A percentile compares a stretch with the other conserved stretches of the same genome.
Evolutionary conservation across 2,113 vertebrate species (phyloP).

Genomic region (Microcebus tavaratra): DNA sequence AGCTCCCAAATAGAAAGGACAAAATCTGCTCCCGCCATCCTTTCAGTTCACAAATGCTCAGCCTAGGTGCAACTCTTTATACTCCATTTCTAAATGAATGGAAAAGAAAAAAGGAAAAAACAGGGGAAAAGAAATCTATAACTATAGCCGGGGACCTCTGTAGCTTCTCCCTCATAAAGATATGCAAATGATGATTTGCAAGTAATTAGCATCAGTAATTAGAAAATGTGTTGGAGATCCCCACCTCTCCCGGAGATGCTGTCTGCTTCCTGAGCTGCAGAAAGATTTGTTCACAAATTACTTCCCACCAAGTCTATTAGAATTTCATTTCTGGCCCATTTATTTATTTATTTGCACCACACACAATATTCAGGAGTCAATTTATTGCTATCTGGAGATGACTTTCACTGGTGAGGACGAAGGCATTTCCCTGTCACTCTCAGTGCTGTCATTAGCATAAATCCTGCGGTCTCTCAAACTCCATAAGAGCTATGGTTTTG

Average conservation of each 20-base stretch:
- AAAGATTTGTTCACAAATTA: conserved; percentile 42
- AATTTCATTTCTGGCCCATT: conserved; percentile 51
- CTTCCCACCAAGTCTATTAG: conserved; percentile 42
- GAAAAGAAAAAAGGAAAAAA: not conserved
- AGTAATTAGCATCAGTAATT: conserved; percentile 68
- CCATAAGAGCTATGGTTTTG: not conserved
- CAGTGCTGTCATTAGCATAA: not conserved
- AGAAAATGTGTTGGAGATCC: not conserved
- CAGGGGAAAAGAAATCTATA: not conserved
- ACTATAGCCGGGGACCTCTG: not conserved
- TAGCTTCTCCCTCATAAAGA: not conserved
- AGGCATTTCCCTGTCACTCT: conserved; percentile 10
- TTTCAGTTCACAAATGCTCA: not conserved
- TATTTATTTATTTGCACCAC: conserved; percentile 28
- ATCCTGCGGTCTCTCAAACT: accelerated
- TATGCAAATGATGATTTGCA: conserved; percentile 51
- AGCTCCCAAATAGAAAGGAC: not conserved
- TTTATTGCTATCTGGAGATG: not conserved
- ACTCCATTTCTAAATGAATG: not conserved
- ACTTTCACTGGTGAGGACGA: conserved; percentile 2
- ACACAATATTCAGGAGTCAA: not conserved
- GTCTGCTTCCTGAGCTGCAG: not conserved
- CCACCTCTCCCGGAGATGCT: conserved; percentile 22
- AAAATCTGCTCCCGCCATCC: too few relatives aligned
- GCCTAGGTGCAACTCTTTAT: not conserved